phyloP scores from a whole-genome alignment of 2,113 vertebrate species.

The Mionectes macconnelli region DNA sequence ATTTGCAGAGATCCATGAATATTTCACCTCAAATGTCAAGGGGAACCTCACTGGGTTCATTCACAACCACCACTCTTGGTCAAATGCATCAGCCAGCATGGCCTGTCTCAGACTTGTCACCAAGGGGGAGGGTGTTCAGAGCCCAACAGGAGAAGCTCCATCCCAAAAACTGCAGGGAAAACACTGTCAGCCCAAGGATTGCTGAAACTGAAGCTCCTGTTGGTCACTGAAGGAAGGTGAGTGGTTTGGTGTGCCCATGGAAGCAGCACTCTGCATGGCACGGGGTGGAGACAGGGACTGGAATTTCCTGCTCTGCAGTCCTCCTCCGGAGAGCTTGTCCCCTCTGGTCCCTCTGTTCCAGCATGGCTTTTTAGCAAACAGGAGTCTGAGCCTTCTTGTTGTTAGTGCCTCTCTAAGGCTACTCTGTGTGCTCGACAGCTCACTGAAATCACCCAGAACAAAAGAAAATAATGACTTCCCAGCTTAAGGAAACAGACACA shows the following conservation, averaged over 20 bases:
- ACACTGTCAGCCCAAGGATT: background rate
- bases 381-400: background rate
- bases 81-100: background rate
- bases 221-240: background rate
- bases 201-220: background rate
- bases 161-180: background rate
- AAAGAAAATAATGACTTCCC: constrained; percentile 2
- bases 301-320: background rate
- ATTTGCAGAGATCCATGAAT: background rate
- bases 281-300: background rate
- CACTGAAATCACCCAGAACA: constrained; percentile 13
- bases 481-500: background rate
- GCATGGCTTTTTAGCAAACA: background rate
- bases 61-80: background rate
- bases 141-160: background rate
- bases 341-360: constrained; percentile 4
- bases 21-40: background rate
- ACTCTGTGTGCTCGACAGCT: background rate
- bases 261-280: background rate
- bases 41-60: background rate
- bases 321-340: background rate
- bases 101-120: background rate
- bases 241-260: background rate
- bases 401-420: background rate
- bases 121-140: background rate